Base-by-base conservation (phyloP, 2,113 vertebrate species). In the Romanogobio albipinnatus region DNA sequence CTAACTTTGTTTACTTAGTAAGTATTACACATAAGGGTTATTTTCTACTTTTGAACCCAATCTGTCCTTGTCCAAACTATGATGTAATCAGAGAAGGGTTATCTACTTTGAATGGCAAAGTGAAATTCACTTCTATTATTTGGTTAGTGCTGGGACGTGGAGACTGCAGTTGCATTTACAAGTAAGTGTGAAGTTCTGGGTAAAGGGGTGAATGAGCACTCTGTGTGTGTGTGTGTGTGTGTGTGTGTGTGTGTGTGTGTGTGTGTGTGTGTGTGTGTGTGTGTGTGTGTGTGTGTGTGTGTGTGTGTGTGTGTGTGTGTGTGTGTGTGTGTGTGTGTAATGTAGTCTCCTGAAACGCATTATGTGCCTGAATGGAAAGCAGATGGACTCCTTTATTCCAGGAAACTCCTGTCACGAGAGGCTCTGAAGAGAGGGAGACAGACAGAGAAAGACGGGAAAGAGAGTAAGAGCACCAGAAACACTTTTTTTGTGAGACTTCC, bases 291-390 rank as follows among this genome's bases (percentile, higher is more conserved):
- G 62, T 51, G 43, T 45, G 76, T 68, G 62, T 71, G 68, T 10
- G 73, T 53, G 47, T 49, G 47, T 49, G 49, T 59, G 64, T 59
- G 73, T 29, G 74, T 43, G 62, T 39, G 39, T 43, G 75, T 59
- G 61, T 70, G 66, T 17, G 70, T 74, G 70, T 74, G 43, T 75
- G n/a, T 19, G 8, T 51, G 82, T 80, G 74, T 82, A 85, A 87
- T 70, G 76, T 76, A 49, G 86, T 73, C 83, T 87, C 68, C 84
- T 64, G 76, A 83, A 89, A 85, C 75, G 29, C 75, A 87, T 87
- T 87, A 83, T 62, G 53, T 87, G 86, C 43, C 84, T 89, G 70
- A 87, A 85, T 89, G 85, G 45, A 85, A 85, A 89, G 86, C 83
- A 89, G 88, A 89, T 89, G 88, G 80, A 85, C 61, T 83, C 66